These are phyloP conservation scores for Caenorhabditis brenneri DNA, from an alignment of 1,140 invertebrate genomes.

Conservation along the genomic window DNA sequence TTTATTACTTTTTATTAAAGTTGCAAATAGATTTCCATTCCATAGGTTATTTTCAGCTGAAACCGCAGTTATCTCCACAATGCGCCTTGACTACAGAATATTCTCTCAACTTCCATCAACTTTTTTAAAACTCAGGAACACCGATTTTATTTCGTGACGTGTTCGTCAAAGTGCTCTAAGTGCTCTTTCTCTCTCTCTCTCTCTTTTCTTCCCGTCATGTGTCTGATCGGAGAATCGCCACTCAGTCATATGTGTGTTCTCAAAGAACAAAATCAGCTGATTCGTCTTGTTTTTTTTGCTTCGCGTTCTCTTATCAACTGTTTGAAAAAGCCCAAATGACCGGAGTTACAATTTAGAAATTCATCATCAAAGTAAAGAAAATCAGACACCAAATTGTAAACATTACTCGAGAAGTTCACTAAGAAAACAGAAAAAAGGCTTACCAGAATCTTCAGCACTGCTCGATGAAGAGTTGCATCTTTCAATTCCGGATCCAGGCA, in stretches of 20 bases:
- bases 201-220: constrained; percentile 8
- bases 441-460: constrained; percentile 14
- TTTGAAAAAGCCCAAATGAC: neutral
- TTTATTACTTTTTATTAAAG: too few species aligned
- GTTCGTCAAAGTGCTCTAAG: neutral
- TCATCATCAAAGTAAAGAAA: neutral
- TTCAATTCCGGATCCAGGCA: neutral
- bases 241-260: constrained; percentile 19
- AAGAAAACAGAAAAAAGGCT: neutral
- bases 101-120: too few species aligned
- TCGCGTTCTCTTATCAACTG: constrained; percentile 14
- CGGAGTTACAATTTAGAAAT: neutral
- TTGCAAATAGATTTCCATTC: too few species aligned
- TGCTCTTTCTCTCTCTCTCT: neutral
- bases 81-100: too few species aligned
- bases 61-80: too few species aligned
- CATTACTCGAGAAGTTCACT: neutral
- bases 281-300: neutral
- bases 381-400: neutral
- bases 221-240: constrained; percentile 21
- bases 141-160: neutral
- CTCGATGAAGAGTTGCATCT: neutral
- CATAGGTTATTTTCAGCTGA: too few species aligned
- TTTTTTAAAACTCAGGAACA: too few species aligned
- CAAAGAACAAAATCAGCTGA: constrained; percentile 2